These are phyloP conservation scores for Aphodius sticticus DNA, from an alignment of 2,888 invertebrate species.

Conservation along the genomic window DNA sequence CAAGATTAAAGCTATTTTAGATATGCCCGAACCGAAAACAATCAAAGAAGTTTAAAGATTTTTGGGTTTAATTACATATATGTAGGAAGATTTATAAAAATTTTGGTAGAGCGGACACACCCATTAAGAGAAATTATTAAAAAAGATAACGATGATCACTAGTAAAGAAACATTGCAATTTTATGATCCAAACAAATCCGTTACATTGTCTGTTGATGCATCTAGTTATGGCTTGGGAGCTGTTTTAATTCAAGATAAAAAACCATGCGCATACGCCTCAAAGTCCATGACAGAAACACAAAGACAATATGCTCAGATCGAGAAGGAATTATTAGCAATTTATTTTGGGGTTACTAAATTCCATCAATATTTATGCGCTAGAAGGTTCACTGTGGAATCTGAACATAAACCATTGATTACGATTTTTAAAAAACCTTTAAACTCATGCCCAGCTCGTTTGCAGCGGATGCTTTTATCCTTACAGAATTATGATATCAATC, in stretches of 20 bases:
- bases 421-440: no score
- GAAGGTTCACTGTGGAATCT: no score
- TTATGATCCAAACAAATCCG: slow-evolving; percentile 39
- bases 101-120: slow-evolving; percentile 37
- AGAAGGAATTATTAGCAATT: slow-evolving; percentile 45
- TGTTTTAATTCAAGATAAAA: slow-evolving; percentile 43
- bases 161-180: slow-evolving; percentile 32
- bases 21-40: no score
- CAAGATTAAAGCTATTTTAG: no score
- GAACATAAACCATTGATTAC: no score
- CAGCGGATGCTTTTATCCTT: no score
- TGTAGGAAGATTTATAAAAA: slow-evolving; percentile 45
- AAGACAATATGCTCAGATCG: slow-evolving; percentile 45
- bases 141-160: slow-evolving; percentile 29
- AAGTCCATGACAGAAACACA: slow-evolving; percentile 43
- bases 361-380: no score
- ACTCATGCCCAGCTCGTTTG: no score
- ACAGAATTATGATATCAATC: no score
- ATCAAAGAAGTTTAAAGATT: no score
- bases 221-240: slow-evolving; percentile 45
- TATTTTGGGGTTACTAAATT: no score
- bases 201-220: slow-evolving; percentile 44
- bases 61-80: slow-evolving; percentile 35
- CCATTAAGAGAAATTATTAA: slow-evolving; percentile 42
- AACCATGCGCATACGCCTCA: slow-evolving; percentile 45